Evolutionary conservation across 2,113 vertebrate genomes (phyloP).

Genomic region (Etheostoma spectabile): DNA sequence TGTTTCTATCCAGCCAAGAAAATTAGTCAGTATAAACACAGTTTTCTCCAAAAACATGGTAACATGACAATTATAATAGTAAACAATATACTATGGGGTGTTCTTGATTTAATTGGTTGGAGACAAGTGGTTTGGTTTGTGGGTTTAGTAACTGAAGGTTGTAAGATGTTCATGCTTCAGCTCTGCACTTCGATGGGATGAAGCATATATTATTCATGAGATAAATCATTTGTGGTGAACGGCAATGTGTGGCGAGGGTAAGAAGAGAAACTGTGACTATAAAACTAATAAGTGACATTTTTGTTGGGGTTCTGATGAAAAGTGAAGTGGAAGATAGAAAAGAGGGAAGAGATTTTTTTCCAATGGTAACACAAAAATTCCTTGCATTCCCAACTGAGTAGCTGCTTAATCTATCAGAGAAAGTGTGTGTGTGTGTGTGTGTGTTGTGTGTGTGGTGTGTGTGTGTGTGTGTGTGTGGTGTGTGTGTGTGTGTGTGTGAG

Average conservation of each 20-base stretch:
- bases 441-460: constrained; percentile 7
- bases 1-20: constrained; percentile 51
- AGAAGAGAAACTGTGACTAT: neutral
- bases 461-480: constrained; percentile 14
- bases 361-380: constrained; percentile 90
- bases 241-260: neutral
- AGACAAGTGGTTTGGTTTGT: constrained; percentile 31
- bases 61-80: neutral
- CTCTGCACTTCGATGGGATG: neutral
- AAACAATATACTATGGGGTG: neutral
- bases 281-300: neutral
- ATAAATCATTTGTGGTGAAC: constrained; percentile 8
- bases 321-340: constrained; percentile 30
- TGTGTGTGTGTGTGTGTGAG: neutral
- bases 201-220: neutral
- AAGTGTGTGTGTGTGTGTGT: constrained; percentile 21
- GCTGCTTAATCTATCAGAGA: constrained; percentile 82
- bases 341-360: constrained; percentile 71
- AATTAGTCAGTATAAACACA: constrained; percentile 45
- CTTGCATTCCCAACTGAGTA: constrained; percentile 86
- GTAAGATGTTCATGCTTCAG: constrained; percentile 4
- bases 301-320: constrained; percentile 18
- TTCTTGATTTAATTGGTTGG: constrained; percentile 4
- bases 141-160: constrained; percentile 23
- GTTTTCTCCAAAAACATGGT: constrained; percentile 21